Evolutionary conservation across 2,797 vertebrate species (phyloP), one percentile per base, ranked within the genome.

Genomic region (Aphelocoma californica): DNA sequence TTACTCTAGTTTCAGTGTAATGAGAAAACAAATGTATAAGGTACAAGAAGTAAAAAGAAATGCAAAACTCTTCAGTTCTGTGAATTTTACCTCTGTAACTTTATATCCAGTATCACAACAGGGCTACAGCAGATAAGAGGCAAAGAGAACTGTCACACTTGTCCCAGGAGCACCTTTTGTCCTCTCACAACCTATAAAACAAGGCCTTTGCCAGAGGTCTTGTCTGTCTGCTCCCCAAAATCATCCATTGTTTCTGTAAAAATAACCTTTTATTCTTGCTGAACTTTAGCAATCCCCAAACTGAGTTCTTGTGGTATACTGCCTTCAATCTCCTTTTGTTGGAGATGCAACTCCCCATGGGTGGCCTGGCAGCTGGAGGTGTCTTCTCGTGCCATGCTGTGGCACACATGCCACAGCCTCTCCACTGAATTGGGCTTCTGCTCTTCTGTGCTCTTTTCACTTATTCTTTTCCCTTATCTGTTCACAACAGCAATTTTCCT

Each of bases 391-490:
- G 91, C 95, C 93, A 92, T 58, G 69, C 29, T 64, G 79, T 96
- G 93, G 90, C 88, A 92, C 44, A 61, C 19, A 1, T 29, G 48
- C 48, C 53, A 53, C 36, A 81, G 66, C 25, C 81, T 73, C 34
- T 73, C 62, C 31, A 31, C 53, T 58, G 51, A 71, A 79, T 23
- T 40, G 36, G 71, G 60, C 53, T 57, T 86, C 54, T 87, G 79
- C 64, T 51, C 64, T 77, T 64, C 51, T 58, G 64, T 78, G 78
- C 64, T 81, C 53, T 95, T 90, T 80, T 73, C 78, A 36, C 42
- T 50, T 50, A 77, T 84, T 96, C 51, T 82, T 87, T 80, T 40
- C 57, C 71, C 81, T 96, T 96, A 95, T 95, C 95, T 91, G 32
- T 31, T 91, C 71, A 53, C 31, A 38, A 79, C 94, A 95, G 95